Evolutionary conservation across 2,797 vertebrate genomes (phyloP).

Genomic region (Cottoperca gobio): DNA sequence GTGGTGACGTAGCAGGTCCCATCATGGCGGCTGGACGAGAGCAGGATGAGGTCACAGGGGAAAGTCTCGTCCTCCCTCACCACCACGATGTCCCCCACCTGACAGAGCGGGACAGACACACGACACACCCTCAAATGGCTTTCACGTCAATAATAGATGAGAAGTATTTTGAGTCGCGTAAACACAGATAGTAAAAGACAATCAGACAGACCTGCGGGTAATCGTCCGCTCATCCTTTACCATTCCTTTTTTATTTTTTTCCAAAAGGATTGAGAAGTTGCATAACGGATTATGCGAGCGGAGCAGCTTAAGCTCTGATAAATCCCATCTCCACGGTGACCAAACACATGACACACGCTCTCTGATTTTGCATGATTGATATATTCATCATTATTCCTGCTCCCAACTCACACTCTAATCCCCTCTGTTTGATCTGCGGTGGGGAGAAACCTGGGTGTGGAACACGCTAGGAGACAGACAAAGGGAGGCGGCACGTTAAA

Average conservation of each 20-base stretch:
- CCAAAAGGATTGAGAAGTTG: slow-evolving; percentile 77
- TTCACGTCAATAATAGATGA: slow-evolving; percentile 47
- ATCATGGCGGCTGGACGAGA: slow-evolving; percentile 93
- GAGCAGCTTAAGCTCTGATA: slow-evolving; percentile 78
- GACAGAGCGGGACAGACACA: slow-evolving; percentile 35
- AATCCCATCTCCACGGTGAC: slow-evolving; percentile 79
- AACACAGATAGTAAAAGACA: slow-evolving; percentile 40
- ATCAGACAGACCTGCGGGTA: slow-evolving; percentile 47
- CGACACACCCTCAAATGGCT: slow-evolving; percentile 14
- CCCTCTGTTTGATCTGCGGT: slow-evolving; percentile 67
- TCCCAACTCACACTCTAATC: slow-evolving; percentile 73
- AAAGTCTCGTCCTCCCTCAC: slow-evolving; percentile 97
- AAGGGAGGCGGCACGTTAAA: background rate
- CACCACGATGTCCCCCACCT: slow-evolving; percentile 98
- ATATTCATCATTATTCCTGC: slow-evolving; percentile 82
- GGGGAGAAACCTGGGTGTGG: slow-evolving; percentile 54
- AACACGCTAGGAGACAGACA: slow-evolving; percentile 24
- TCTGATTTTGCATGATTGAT: slow-evolving; percentile 80
- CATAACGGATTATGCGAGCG: slow-evolving; percentile 81
- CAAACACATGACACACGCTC: slow-evolving; percentile 75
- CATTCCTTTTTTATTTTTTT: slow-evolving; percentile 35
- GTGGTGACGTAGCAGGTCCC: slow-evolving; percentile 99
- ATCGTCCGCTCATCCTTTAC: slow-evolving; percentile 56
- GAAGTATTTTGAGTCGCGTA: background rate
- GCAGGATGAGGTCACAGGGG: slow-evolving; percentile 96